Evolutionary conservation across 2,113 vertebrate genomes (phyloP).

Genomic region (Rhinolophus sinicus): DNA sequence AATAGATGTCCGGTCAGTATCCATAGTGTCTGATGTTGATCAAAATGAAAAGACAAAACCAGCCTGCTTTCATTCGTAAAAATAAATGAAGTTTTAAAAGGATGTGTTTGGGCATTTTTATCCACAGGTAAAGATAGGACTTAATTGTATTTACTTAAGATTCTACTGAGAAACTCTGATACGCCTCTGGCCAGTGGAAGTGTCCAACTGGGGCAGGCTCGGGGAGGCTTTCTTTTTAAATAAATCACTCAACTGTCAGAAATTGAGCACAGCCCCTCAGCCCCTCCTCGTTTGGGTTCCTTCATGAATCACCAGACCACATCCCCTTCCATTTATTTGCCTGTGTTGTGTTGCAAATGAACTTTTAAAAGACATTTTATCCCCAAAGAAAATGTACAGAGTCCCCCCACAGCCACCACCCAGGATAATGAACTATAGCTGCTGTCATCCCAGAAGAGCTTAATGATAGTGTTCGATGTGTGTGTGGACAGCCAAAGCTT

Average conservation of each 20-base stretch:
- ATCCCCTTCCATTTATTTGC: slow-evolving; percentile 65
- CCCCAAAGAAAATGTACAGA: slow-evolving; percentile 64
- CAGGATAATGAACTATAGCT: slow-evolving; percentile 82
- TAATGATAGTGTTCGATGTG: slow-evolving; percentile 83
- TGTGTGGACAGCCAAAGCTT: slow-evolving; percentile 77
- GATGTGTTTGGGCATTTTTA: neutral
- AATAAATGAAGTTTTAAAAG: slow-evolving; percentile 7
- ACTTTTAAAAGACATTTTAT: slow-evolving; percentile 73
- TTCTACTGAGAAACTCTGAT: neutral
- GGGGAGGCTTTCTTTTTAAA: neutral
- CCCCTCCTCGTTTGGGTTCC: neutral
- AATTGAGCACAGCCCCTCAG: slow-evolving; percentile 40
- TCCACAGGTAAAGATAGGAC: neutral
- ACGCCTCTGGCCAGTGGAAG: neutral
- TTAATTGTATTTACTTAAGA: neutral
- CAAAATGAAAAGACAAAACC: neutral
- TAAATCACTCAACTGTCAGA: slow-evolving; percentile 57
- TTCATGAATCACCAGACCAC: slow-evolving; percentile 58
- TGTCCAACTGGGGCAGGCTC: neutral
- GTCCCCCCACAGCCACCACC: slow-evolving; percentile 39
- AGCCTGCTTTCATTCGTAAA: neutral
- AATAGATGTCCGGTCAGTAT: neutral
- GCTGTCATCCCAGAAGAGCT: slow-evolving; percentile 81
- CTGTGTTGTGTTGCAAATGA: slow-evolving; percentile 77
- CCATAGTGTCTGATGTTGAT: neutral